These are phyloP conservation scores for Archips crataeganus DNA, from an alignment of 2,888 invertebrate genomes.

Conservation along the genomic window DNA sequence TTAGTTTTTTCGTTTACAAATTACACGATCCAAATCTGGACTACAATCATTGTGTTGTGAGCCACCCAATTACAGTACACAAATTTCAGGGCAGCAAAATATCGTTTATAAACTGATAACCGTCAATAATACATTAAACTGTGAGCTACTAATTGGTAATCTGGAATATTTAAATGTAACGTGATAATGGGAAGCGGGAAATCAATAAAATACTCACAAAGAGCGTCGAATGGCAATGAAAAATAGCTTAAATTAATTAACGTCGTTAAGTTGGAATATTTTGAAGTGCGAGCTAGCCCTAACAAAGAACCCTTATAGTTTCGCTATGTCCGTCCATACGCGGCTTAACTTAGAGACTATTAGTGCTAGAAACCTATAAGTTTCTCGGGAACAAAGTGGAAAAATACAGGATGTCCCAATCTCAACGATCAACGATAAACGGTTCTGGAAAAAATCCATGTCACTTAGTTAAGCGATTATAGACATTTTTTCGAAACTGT, in stretches of 20 bases:
- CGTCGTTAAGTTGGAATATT: no score
- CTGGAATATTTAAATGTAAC: background rate
- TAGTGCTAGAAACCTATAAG: no score
- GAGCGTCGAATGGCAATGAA: background rate
- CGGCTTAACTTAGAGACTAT: no score
- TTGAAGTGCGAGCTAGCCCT: no score
- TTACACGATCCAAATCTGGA: background rate
- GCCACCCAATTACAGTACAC: background rate
- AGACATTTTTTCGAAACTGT: no score
- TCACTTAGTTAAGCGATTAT: no score
- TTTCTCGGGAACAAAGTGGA: no score
- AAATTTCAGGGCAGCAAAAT: background rate
- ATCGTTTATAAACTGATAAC: constrained; percentile 1
- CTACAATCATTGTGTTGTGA: background rate
- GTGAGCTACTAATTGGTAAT: background rate
- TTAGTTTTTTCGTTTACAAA: background rate
- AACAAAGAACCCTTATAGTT: no score
- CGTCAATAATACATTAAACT: background rate
- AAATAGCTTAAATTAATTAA: background rate
- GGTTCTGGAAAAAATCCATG: no score
- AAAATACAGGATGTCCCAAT: no score
- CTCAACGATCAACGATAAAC: no score
- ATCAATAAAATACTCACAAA: background rate
- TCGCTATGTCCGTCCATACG: no score
- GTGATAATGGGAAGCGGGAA: background rate